These are phyloP conservation scores for Lasioglossum pauxillum DNA, from an alignment of 2,888 invertebrate genomes.

Conservation along the genomic window DNA sequence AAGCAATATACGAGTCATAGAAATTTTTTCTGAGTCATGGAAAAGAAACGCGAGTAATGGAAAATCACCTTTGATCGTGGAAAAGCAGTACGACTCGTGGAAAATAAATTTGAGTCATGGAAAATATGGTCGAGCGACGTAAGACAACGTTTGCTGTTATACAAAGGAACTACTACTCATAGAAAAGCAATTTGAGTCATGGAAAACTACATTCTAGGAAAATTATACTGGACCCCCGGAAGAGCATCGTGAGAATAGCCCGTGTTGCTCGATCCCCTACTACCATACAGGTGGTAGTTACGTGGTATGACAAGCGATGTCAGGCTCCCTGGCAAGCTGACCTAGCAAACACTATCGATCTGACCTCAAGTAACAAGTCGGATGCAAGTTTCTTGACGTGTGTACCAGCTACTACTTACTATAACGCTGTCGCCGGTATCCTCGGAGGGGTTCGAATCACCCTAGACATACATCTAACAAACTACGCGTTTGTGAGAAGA, in stretches of 20 bases:
- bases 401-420: constrained; percentile 6
- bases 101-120: neutral
- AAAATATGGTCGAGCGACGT: neutral
- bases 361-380: constrained; percentile 7
- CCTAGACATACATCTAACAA: neutral
- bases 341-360: neutral
- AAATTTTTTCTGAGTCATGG: neutral
- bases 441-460: neutral
- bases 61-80: neutral
- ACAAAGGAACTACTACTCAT: neutral
- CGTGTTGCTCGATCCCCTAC: neutral
- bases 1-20: neutral
- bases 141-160: neutral
- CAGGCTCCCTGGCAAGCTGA: neutral
- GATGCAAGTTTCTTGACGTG: constrained; percentile 7
- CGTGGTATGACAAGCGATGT: neutral
- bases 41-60: neutral
- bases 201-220: neutral
- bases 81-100: neutral
- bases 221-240: neutral
- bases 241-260: neutral
- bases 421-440: neutral
- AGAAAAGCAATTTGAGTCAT: neutral
- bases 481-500: neutral
- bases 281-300: neutral